Percentiles rank a stretch among this genome's conserved stretches.
Evolutionary conservation across 2,797 vertebrate species (phyloP).

Genomic region (Microctenopoma lineatum): DNA sequence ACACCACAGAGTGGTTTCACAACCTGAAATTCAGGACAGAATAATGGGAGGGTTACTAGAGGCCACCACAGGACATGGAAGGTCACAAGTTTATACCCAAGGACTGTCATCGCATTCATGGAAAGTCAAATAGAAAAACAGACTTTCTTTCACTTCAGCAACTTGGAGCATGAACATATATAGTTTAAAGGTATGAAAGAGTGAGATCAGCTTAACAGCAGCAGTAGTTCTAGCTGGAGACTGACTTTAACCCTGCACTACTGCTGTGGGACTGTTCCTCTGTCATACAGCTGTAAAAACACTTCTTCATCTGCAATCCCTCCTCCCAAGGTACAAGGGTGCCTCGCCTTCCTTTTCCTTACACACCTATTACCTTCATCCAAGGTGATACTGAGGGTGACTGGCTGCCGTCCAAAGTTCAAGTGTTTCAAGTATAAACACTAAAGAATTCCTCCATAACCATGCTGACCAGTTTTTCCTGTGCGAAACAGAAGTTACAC

Average conservation of each 20-base stretch:
- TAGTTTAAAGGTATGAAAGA: background rate
- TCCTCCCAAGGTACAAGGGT: slow-evolving; percentile 25
- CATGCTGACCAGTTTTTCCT: slow-evolving; percentile 39
- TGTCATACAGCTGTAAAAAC: slow-evolving; percentile 13
- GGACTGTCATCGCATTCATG: background rate
- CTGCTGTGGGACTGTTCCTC: background rate
- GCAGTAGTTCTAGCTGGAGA: background rate
- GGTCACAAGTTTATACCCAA: slow-evolving; percentile 19
- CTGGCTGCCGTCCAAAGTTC: slow-evolving; percentile 35
- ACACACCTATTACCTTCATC: slow-evolving; percentile 21
- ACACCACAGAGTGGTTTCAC: background rate
- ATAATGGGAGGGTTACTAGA: background rate
- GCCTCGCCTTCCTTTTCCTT: slow-evolving; percentile 37
- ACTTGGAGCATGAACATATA: background rate
- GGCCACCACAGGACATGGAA: background rate
- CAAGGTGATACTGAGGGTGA: slow-evolving; percentile 58
- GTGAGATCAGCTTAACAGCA: background rate
- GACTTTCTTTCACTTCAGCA: background rate
- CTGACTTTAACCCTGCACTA: background rate
- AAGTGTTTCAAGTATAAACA: slow-evolving; percentile 64
- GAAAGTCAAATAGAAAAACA: background rate
- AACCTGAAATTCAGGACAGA: background rate
- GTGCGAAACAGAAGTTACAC: background rate
- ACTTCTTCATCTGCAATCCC: background rate
- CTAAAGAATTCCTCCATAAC: background rate